A percentile compares a stretch with the other conserved stretches of the same genome.
phyloP scores from a whole-genome alignment of 30 jellyfish, hydroid and myxozoan species.

The Kudoa iwatai region DNA sequence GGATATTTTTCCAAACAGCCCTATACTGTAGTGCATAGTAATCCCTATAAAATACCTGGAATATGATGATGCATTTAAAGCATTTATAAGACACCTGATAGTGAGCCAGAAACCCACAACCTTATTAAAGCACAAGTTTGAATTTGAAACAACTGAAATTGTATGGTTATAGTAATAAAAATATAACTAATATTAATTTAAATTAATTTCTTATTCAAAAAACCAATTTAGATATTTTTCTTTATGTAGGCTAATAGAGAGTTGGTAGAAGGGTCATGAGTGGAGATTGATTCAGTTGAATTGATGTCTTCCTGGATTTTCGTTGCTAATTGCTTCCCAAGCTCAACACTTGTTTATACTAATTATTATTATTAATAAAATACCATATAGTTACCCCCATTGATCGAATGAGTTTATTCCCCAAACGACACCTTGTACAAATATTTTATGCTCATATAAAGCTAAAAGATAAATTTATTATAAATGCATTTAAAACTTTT shows the following conservation, averaged over 20 bases:
- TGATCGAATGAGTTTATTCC: constrained; percentile 72
- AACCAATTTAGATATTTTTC: background rate
- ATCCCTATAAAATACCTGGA: too few relatives aligned
- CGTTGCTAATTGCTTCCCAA: constrained; percentile 78
- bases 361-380: background rate
- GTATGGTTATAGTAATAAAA: too few relatives aligned
- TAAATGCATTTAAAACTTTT: background rate
- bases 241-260: constrained; percentile 28
- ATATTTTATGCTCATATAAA: constrained; percentile 84
- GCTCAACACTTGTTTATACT: constrained; percentile 30
- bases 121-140: too few relatives aligned
- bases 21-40: too few relatives aligned
- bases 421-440: constrained; percentile 94
- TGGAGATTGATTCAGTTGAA: constrained; percentile 5
- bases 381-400: constrained; percentile 43
- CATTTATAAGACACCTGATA: too few relatives aligned
- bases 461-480: constrained; percentile 5
- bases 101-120: too few relatives aligned
- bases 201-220: background rate
- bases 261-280: constrained; percentile 77
- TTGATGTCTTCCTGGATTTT: constrained; percentile 45
- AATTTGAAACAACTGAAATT: too few relatives aligned
- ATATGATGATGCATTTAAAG: too few relatives aligned
- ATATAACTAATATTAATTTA: too few relatives aligned
- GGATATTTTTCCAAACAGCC: too few relatives aligned